phyloP scores from a whole-genome alignment of 92 coral and sea anemone species.

The Palythoa caribaeorum region DNA sequence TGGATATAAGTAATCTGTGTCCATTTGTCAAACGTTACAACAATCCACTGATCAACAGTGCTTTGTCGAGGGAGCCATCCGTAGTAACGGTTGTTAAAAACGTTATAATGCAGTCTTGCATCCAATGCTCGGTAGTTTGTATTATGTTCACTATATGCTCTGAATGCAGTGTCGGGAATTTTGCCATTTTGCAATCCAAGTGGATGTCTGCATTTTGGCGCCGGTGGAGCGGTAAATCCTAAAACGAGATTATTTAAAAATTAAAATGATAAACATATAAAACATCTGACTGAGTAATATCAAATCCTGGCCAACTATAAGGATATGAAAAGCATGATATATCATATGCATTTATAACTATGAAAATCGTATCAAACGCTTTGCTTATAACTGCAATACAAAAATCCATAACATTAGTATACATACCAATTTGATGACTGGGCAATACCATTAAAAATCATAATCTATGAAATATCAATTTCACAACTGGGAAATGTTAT shows the following conservation, averaged over 20 bases:
- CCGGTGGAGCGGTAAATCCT: constrained; percentile 45
- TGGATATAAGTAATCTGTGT: constrained; percentile 46
- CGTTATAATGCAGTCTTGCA: constrained; percentile 38
- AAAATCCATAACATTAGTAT: no score
- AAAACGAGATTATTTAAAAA: neutral
- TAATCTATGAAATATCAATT: no score
- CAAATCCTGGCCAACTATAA: no score
- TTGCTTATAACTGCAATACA: no score
- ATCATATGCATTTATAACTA: no score
- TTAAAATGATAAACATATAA: no score
- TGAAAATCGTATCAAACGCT: no score
- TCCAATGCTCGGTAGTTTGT: constrained; percentile 4
- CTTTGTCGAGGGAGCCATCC: constrained; percentile 45
- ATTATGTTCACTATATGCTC: constrained; percentile 32
- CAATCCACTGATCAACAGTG: constrained; percentile 46
- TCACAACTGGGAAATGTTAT: no score
- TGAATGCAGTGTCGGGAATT: constrained; percentile 53
- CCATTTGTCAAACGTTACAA: constrained; percentile 42
- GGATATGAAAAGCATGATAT: no score
- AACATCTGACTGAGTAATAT: no score
- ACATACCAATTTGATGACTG: no score
- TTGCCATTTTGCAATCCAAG: constrained; percentile 56
- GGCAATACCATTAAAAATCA: no score
- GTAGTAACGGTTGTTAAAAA: constrained; percentile 13
- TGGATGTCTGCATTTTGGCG: constrained; percentile 29